A percentile compares a stretch with the other conserved stretches of the same genome.
These are phyloP conservation scores for Cyprinodon brontotheroides DNA, from an alignment of 2,113 vertebrate species.

Conservation along the genomic window DNA sequence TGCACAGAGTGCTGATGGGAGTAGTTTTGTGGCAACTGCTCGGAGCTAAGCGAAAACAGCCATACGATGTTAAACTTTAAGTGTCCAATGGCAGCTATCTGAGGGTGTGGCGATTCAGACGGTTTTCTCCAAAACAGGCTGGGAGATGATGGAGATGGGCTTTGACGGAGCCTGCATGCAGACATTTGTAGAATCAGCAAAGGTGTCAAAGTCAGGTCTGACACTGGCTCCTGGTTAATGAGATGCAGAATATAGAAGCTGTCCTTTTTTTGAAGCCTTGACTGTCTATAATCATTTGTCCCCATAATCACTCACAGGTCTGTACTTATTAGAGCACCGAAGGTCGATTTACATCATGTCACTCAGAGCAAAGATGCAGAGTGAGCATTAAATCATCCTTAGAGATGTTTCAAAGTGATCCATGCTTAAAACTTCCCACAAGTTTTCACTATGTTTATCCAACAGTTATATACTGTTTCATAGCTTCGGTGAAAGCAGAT, in stretches of 20 bases:
- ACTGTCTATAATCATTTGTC: slow-evolving; percentile 28
- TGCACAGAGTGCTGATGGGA: slow-evolving; percentile 69
- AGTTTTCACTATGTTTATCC: not conserved
- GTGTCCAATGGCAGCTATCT: slow-evolving; percentile 23
- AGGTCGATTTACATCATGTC: not conserved
- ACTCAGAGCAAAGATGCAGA: not conserved
- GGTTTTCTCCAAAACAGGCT: slow-evolving; percentile 37
- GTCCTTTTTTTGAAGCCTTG: not conserved
- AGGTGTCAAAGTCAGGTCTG: slow-evolving; percentile 40
- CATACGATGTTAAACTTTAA: slow-evolving; percentile 14
- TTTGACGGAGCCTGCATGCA: slow-evolving; percentile 33
- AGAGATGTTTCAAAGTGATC: not conserved
- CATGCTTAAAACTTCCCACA: not conserved
- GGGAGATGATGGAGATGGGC: slow-evolving; percentile 28
- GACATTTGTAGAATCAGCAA: slow-evolving; percentile 40
- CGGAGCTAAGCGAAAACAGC: slow-evolving; percentile 57
- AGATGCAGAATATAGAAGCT: slow-evolving; percentile 26
- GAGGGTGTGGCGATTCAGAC: slow-evolving; percentile 18
- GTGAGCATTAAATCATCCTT: not conserved
- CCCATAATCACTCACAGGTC: not conserved
- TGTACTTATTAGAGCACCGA: not conserved
- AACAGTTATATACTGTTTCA: not conserved
- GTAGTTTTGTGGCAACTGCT: slow-evolving; percentile 56
- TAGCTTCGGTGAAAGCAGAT: not conserved
- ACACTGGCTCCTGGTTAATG: slow-evolving; percentile 9